These are phyloP conservation scores for Benitochromis conjunctus DNA, from an alignment of 2,113 vertebrate species.

Conservation along the genomic window DNA sequence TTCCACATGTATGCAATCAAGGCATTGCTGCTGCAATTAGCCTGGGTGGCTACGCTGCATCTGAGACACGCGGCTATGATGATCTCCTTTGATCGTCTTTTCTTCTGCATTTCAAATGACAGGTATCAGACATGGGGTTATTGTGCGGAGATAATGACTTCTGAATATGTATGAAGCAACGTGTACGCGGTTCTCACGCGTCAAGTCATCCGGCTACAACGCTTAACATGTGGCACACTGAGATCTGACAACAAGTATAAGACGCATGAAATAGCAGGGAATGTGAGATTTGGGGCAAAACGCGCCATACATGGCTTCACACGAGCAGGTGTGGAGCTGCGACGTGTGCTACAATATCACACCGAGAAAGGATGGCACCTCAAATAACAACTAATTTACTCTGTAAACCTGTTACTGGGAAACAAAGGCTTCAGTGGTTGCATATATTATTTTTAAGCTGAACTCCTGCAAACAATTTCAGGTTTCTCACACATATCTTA, in stretches of 20 bases:
- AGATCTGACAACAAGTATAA: background rate
- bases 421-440: background rate
- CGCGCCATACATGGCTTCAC: background rate
- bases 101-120: conserved; percentile 10
- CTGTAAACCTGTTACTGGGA: background rate
- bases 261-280: background rate
- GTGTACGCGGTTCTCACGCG: background rate
- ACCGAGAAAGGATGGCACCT: background rate
- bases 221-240: background rate
- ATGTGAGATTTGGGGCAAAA: background rate
- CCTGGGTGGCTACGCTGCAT: conserved; percentile 47
- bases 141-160: conserved; percentile 21
- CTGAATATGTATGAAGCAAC: conserved; percentile 54
- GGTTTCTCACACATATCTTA: background rate
- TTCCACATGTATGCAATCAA: conserved; percentile 37
- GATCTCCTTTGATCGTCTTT: conserved; percentile 45
- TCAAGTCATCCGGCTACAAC: background rate
- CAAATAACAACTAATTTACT: background rate
- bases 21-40: conserved; percentile 31
- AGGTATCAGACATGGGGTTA: conserved; percentile 42
- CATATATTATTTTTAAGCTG: background rate
- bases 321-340: background rate
- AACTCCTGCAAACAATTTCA: background rate
- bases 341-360: background rate
- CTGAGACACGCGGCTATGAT: conserved; percentile 8